phyloP scores from a whole-genome alignment of 2,113 vertebrate species.

The Puffinus mauretanicus region DNA sequence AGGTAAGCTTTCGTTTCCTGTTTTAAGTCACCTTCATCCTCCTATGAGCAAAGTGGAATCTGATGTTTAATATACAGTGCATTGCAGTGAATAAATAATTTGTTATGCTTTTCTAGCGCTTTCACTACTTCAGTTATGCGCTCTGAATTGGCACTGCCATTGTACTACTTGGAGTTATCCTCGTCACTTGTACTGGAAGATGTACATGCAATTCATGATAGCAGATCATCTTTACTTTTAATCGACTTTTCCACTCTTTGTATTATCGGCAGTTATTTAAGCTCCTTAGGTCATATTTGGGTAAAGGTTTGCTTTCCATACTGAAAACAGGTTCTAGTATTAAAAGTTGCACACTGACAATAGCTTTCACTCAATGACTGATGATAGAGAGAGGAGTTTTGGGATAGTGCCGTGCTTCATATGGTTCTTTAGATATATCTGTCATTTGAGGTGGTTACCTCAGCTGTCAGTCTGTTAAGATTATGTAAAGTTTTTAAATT shows the following conservation, averaged over 20 bases:
- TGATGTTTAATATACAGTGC: not conserved
- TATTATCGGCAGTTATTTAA: not conserved
- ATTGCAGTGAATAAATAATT: not conserved
- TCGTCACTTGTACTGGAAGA: not conserved
- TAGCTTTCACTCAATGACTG: not conserved
- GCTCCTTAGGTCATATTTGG: not conserved
- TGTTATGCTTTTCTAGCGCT: not conserved
- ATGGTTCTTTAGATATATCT: slow-evolving; percentile 16
- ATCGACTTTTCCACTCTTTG: not conserved
- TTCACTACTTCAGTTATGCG: not conserved
- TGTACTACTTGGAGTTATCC: not conserved
- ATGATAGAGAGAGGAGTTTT: not conserved
- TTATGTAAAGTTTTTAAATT: slow-evolving; percentile 47
- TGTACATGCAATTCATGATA: not conserved
- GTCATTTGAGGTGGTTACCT: slow-evolving; percentile 53
- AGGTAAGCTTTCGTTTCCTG: not conserved
- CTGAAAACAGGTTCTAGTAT: not conserved
- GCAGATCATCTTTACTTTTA: not conserved
- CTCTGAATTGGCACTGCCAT: not conserved
- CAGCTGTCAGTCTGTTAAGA: slow-evolving; percentile 55
- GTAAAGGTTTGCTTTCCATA: not conserved
- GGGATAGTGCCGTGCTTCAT: not conserved
- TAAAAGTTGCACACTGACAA: not conserved
- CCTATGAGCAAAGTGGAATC: not conserved
- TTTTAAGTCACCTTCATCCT: not conserved